Evolutionary conservation across 2,888 invertebrate genomes (phyloP).

Genomic region (Lumbricus terrestris): DNA sequence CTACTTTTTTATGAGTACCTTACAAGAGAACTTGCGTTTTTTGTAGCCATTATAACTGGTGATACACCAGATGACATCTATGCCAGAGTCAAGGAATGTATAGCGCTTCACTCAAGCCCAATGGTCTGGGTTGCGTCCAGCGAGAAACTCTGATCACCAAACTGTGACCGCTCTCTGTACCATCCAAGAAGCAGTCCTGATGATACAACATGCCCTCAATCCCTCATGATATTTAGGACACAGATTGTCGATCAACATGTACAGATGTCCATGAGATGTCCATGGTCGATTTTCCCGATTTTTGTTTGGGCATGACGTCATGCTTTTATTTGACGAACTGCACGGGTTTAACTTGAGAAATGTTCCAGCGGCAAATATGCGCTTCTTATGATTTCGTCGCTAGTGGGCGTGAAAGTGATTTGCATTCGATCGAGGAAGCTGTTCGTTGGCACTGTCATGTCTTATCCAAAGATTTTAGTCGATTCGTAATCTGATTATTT

Average conservation of each 20-base stretch:
- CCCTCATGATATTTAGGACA: neutral
- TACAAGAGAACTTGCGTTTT: neutral
- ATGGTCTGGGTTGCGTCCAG: conserved; percentile 34
- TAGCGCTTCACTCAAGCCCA: conserved; percentile 23
- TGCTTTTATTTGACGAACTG: neutral
- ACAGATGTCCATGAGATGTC: neutral
- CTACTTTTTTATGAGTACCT: neutral
- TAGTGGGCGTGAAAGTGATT: neutral
- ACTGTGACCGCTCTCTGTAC: neutral
- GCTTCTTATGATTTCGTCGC: neutral
- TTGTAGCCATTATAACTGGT: conserved; percentile 26
- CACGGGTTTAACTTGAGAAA: neutral
- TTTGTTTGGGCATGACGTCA: neutral
- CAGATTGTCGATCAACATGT: neutral
- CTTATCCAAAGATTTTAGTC: neutral
- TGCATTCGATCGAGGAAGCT: neutral
- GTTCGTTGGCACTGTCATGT: neutral
- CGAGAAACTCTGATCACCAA: conserved; percentile 25
- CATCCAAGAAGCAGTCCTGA: neutral
- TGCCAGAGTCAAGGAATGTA: conserved; percentile 28
- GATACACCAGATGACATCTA: conserved; percentile 32
- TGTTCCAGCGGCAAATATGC: neutral
- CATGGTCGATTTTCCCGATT: neutral
- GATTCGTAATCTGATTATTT: neutral
- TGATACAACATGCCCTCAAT: neutral